A percentile compares a stretch with the other conserved stretches of the same genome.
Evolutionary conservation across 2,888 invertebrate species (phyloP).

Genomic region (Lottia scabra): DNA sequence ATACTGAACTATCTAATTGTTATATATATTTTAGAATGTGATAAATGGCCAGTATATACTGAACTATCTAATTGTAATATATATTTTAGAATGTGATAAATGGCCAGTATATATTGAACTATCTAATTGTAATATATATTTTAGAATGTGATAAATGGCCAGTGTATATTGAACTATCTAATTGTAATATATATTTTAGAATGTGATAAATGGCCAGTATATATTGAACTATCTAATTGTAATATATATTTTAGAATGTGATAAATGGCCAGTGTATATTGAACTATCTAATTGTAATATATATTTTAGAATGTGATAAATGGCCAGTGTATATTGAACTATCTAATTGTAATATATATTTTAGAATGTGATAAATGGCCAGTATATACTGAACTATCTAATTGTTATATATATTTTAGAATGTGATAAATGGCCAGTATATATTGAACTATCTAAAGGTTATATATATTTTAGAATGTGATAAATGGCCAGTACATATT

Average conservation of each 20-base stretch:
- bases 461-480: slow-evolving; percentile 76
- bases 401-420: slow-evolving; percentile 80
- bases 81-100: slow-evolving; percentile 74
- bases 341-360: slow-evolving; percentile 78
- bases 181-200: slow-evolving; percentile 80
- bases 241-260: slow-evolving; percentile 76
- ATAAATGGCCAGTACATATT: slow-evolving; percentile 78
- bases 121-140: slow-evolving; percentile 78
- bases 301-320: slow-evolving; percentile 74
- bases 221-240: slow-evolving; percentile 81
- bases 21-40: slow-evolving; percentile 76
- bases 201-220: slow-evolving; percentile 75
- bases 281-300: slow-evolving; percentile 80
- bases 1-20: slow-evolving; percentile 81
- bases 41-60: slow-evolving; percentile 78
- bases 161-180: slow-evolving; percentile 80
- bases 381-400: slow-evolving; percentile 80
- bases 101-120: slow-evolving; percentile 82
- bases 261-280: slow-evolving; percentile 78
- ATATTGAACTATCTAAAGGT: slow-evolving; percentile 81
- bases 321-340: slow-evolving; percentile 82
- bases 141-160: slow-evolving; percentile 77
- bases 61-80: slow-evolving; percentile 80
- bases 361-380: slow-evolving; percentile 77
- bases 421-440: slow-evolving; percentile 75